Evolutionary conservation across 2,888 invertebrate genomes (phyloP), one percentile per base, ranked within the genome.

Genomic region (Drosophila mulleri): DNA sequence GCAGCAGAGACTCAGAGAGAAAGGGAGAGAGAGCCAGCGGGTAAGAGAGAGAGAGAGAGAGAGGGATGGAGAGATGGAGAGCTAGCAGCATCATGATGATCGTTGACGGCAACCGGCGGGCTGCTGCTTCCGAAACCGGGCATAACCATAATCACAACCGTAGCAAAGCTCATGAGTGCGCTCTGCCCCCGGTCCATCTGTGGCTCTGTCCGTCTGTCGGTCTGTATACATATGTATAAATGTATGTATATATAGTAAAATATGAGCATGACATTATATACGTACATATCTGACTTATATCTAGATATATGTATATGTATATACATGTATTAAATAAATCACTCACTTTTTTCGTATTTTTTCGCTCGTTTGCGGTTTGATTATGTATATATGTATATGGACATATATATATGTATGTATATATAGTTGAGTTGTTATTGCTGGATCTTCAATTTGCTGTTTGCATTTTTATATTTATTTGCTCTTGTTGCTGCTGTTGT

Each of bases 41-140:
- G 37, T 26, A 42, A 41, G 29, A 32, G 47, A 42, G 37, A 52
- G 67, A 60, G 39, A 16, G 16, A 39, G 39, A 39, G 3, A 3
- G n/a, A 53, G 50, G 26, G 26, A 26, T 26, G 26, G 26, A 7
- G 26, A 26, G 26, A 26, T 26, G 26, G 7, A 52, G 67, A 66
- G 39, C 72, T 57, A 42, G 58, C 59, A 73, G 62, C 54, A 65
- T 20, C 54, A 64, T 56, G 42, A 72, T 66, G 62, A 63, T 68
- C 60, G 42, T 45, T 32, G 61, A 37, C 57, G 48, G 26, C 54
- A 71, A 63, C 67, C 68, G 67, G 65, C 68, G 70, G 54, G 59
- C 73, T 76, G 59, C 71, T 78, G 83, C 86, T 85, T 81, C 87
- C 84, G 87, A 86, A 78, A 72, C 72, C 75, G 74, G 77, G 83